phyloP scores from a whole-genome alignment of 2,797 vertebrate genomes.

The Aphelocoma californica region DNA sequence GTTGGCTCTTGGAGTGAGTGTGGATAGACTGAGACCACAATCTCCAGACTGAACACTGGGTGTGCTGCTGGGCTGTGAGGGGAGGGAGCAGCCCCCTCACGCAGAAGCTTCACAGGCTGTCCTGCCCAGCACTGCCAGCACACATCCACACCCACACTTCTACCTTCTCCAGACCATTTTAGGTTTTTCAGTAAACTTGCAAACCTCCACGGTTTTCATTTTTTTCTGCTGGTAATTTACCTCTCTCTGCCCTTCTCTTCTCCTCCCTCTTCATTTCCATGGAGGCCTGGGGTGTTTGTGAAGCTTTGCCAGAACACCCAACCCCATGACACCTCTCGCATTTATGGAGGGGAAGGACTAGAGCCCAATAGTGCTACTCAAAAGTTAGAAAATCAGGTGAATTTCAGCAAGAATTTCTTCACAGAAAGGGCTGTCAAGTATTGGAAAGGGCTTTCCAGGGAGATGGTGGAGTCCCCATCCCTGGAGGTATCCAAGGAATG shows the following conservation, averaged over 20 bases:
- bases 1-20: not conserved
- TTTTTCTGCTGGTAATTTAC: not conserved
- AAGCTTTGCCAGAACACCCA: not conserved
- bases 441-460: not conserved
- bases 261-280: not conserved
- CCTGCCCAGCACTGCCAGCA: not conserved
- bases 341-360: not conserved
- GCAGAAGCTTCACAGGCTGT: not conserved
- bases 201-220: not conserved
- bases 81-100: not conserved
- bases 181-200: not conserved
- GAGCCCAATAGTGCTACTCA: not conserved
- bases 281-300: not conserved
- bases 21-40: not conserved
- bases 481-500: not conserved
- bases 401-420: not conserved
- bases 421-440: not conserved
- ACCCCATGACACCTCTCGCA: no score
- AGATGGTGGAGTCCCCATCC: not conserved
- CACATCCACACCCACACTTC: not conserved
- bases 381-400: not conserved
- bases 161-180: not conserved
- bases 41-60: fast-evolving
- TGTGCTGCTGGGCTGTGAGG: not conserved
- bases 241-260: not conserved